Evolutionary conservation across 2,888 invertebrate species (phyloP).

Genomic region (Fragum whitleyi): DNA sequence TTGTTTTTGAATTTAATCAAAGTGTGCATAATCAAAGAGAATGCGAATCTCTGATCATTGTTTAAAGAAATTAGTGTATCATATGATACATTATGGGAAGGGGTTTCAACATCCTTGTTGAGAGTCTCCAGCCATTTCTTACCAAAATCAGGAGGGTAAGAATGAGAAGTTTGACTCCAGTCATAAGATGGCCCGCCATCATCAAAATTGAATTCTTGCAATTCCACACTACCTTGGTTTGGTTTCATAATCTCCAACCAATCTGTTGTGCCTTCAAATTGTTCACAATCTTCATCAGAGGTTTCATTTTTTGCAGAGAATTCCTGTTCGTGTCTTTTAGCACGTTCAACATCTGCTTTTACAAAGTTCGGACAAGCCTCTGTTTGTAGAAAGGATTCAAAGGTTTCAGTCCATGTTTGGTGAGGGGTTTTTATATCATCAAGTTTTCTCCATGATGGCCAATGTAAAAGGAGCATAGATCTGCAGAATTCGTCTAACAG

Average conservation of each 20-base stretch:
- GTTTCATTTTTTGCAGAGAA: too few species aligned
- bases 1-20: constrained; percentile 21
- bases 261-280: constrained; percentile 25
- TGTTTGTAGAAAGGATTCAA: constrained; percentile 43
- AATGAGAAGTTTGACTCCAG: constrained; percentile 6
- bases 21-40: constrained; percentile 59
- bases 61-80: too few species aligned
- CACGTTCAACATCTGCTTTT: constrained; percentile 58
- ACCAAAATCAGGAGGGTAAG: constrained; percentile 44
- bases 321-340: constrained; percentile 27
- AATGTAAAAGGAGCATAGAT: constrained; percentile 54
- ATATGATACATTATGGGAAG: too few species aligned
- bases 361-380: constrained; percentile 58
- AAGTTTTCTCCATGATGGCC: constrained; percentile 57
- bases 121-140: constrained; percentile 14
- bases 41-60: constrained; percentile 61
- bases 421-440: constrained; percentile 58
- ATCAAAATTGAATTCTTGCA: constrained; percentile 37
- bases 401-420: constrained; percentile 47
- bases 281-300: too few species aligned
- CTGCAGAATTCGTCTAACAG: constrained; percentile 60
- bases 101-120: too few species aligned
- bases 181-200: constrained; percentile 55
- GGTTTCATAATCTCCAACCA: constrained; percentile 62
- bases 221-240: constrained; percentile 24